Conservation (phyloP, 2,113 vertebrate genomes). For the Dolichotis patagonum region DNA sequence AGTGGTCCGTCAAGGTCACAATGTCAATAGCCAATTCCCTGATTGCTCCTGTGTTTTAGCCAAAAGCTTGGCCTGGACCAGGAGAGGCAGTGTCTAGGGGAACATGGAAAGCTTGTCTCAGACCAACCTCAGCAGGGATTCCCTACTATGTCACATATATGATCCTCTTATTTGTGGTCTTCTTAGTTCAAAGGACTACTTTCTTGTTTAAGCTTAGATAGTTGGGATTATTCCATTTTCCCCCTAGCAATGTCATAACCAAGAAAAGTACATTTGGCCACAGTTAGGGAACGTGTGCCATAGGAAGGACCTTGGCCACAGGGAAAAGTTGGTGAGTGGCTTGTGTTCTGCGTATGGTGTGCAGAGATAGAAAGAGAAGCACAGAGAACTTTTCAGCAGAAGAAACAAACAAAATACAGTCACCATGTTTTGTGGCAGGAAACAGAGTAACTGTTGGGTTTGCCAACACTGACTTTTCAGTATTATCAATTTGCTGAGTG, state of each 20-base stretch:
- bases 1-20: background rate
- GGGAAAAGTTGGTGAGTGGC: background rate
- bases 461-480: background rate
- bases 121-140: background rate
- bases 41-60: background rate
- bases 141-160: background rate
- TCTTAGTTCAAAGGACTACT: background rate
- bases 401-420: background rate
- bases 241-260: background rate
- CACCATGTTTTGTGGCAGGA: background rate
- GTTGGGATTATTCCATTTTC: background rate
- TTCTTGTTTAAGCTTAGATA: background rate
- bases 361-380: background rate
- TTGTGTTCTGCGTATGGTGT: background rate
- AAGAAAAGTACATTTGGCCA: background rate
- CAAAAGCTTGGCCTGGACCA: background rate
- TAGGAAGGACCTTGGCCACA: background rate
- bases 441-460: background rate
- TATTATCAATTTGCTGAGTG: background rate
- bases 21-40: background rate
- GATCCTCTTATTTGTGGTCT: background rate
- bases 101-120: background rate
- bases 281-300: background rate
- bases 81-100: fast-evolving
- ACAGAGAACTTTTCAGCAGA: background rate